These are phyloP conservation scores for Larimichthys crocea DNA, from an alignment of 2,113 vertebrate species.

Conservation along the genomic window DNA sequence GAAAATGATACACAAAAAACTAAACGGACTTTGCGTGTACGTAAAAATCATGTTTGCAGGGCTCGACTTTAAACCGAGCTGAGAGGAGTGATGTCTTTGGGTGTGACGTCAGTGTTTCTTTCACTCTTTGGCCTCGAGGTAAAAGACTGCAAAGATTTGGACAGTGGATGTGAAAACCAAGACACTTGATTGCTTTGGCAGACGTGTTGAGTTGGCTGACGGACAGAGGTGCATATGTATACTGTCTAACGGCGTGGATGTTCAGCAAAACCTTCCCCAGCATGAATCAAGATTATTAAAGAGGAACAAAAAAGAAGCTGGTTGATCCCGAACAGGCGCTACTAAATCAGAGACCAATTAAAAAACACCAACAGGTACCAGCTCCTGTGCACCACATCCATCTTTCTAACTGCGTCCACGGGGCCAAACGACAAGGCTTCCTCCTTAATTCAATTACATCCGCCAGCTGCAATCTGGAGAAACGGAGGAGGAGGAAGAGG, in stretches of 20 bases:
- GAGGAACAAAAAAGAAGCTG: not conserved
- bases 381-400: not conserved
- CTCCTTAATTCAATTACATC: constrained; percentile 63
- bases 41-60: not conserved
- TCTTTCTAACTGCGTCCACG: not conserved
- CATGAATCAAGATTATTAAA: not conserved
- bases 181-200: constrained; percentile 32
- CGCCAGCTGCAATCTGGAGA: constrained; percentile 61
- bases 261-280: not conserved
- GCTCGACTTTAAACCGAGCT: not conserved
- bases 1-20: not conserved
- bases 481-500: constrained; percentile 38
- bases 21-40: too few species aligned
- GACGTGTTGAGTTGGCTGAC: constrained; percentile 10
- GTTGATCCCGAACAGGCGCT: not conserved
- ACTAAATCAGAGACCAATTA: not conserved
- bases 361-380: not conserved
- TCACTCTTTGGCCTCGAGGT: not conserved
- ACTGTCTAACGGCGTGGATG: not conserved
- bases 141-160: constrained; percentile 4
- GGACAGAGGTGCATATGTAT: not conserved
- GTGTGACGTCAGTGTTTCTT: not conserved
- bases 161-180: not conserved
- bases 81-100: not conserved
- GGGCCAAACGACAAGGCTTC: constrained; percentile 37